Evolutionary conservation across 2,113 vertebrate species (phyloP).

Genomic region (Cyprichromis sp.): DNA sequence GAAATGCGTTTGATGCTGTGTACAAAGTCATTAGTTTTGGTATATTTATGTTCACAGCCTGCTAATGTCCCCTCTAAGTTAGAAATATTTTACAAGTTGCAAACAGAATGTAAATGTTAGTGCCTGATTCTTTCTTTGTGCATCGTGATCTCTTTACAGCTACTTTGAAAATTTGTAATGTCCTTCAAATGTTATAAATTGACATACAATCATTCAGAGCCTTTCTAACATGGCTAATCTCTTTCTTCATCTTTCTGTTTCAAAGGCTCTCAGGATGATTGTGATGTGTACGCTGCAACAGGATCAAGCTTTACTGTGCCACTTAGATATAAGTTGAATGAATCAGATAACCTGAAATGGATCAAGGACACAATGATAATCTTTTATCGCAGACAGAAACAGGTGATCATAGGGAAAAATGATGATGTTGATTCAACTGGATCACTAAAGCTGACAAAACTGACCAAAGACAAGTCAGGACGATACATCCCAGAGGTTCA

Average conservation of each 20-base stretch:
- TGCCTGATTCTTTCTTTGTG: accelerated
- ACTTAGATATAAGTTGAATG: accelerated
- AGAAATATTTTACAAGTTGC: accelerated
- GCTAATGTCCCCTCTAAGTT: not conserved
- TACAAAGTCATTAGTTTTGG: not conserved
- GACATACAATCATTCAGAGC: accelerated
- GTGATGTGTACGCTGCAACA: not conserved
- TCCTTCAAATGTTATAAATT: not conserved
- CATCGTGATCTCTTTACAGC: accelerated
- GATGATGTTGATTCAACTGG: not conserved
- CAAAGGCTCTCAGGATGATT: not conserved
- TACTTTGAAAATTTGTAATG: not conserved
- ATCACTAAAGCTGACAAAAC: not conserved
- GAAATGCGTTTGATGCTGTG: not conserved
- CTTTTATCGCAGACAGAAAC: accelerated
- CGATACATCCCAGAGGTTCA: no score
- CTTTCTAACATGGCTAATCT: not conserved
- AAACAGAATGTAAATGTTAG: accelerated
- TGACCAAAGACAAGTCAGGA: accelerated
- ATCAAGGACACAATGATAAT: accelerated
- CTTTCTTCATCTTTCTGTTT: not conserved
- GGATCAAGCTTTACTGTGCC: accelerated
- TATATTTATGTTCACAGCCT: accelerated
- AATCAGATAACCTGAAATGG: accelerated
- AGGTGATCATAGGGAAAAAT: accelerated